phyloP scores from a whole-genome alignment of 2,113 vertebrate species.

The Stictonetta naevosa region DNA sequence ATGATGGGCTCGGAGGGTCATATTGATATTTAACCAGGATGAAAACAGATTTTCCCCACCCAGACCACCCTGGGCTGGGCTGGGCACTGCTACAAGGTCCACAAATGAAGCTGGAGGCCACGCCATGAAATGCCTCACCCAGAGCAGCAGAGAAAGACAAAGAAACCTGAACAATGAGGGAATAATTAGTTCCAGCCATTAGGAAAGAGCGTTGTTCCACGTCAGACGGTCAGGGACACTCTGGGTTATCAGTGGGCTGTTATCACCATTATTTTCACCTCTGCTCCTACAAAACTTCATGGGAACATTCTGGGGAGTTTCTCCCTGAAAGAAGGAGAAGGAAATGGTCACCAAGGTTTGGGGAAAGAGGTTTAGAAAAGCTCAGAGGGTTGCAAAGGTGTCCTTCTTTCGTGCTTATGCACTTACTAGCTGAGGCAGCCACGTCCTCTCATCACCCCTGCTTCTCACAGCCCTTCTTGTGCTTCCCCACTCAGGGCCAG shows the following conservation, averaged over 20 bases:
- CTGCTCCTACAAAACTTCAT: background rate
- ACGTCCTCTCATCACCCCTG: background rate
- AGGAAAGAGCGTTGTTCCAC: background rate
- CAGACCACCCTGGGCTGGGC: background rate
- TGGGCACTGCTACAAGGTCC: background rate
- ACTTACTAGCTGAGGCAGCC: background rate
- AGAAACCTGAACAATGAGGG: background rate
- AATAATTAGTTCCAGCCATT: background rate
- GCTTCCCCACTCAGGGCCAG: background rate
- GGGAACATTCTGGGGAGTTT: background rate
- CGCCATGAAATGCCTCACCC: background rate
- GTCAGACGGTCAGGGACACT: background rate
- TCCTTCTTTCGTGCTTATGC: background rate
- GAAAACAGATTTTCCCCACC: background rate
- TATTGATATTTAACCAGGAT: background rate
- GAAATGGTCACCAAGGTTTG: background rate
- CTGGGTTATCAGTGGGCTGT: fast-evolving
- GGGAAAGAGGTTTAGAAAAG: background rate
- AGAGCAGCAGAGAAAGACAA: background rate
- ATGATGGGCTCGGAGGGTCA: background rate
- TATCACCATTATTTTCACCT: background rate
- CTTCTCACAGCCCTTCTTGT: background rate
- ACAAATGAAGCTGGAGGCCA: background rate
- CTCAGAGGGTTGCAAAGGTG: background rate
- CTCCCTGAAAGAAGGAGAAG: background rate